Percentiles rank a stretch among this genome's conserved stretches.
Conservation (phyloP, 2,888 invertebrate genomes). For the Cataglyphis albicans region DNA sequence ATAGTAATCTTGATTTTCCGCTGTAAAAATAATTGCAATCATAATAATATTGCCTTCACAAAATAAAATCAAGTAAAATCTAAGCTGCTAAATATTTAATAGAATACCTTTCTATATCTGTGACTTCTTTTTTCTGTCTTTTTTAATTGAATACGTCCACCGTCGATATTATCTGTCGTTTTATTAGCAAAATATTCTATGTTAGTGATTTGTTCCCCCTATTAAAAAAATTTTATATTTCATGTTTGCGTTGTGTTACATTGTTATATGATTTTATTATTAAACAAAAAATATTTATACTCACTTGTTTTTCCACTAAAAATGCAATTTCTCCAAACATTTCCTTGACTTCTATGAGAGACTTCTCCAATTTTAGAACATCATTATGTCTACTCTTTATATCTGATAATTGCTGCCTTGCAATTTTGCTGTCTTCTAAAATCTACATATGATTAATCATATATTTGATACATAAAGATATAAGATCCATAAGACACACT, state of each 20-base stretch:
- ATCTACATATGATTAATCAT: conserved; percentile 87
- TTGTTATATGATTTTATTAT: not conserved
- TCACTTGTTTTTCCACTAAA: conserved; percentile 92
- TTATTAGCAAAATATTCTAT: conserved; percentile 90
- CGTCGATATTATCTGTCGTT: conserved; percentile 88
- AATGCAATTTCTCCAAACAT: conserved; percentile 94
- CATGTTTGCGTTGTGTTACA: conserved; percentile 3
- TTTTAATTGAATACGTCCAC: conserved; percentile 87
- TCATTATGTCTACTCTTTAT: conserved; percentile 94
- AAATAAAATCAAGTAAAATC: conserved; percentile 11
- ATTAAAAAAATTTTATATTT: conserved; percentile 55
- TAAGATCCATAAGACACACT: not conserved
- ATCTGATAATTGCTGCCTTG: conserved; percentile 91
- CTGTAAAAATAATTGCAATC: conserved; percentile 82
- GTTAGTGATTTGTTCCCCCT: conserved; percentile 90
- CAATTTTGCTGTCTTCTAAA: conserved; percentile 92
- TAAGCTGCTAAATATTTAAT: conserved; percentile 51
- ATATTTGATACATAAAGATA: not conserved
- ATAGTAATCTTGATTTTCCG: conserved; percentile 84
- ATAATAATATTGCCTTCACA: conserved; percentile 10
- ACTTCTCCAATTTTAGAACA: conserved; percentile 92
- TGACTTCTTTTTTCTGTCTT: conserved; percentile 87
- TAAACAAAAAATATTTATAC: conserved; percentile 28
- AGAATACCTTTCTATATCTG: conserved; percentile 87
- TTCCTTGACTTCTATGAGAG: conserved; percentile 92